Percentiles rank a stretch among this genome's conserved stretches.
phyloP scores from a whole-genome alignment of 2,888 invertebrate genomes.

The Aphrophora alni region DNA sequence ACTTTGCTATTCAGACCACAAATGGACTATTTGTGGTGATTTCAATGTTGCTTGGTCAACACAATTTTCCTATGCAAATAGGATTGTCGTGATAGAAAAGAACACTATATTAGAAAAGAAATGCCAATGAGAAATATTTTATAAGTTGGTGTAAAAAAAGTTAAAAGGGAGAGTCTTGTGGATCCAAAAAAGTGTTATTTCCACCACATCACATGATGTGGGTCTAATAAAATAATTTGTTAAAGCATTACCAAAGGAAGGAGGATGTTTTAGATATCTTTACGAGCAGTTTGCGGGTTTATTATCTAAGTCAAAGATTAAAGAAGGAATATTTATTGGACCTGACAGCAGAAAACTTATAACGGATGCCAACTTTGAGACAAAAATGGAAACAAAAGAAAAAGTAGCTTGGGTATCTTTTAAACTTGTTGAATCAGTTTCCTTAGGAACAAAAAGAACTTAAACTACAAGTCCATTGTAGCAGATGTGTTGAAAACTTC shows the following conservation, averaged over 20 bases:
- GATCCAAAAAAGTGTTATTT: slow-evolving; percentile 42
- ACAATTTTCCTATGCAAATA: slow-evolving; percentile 52
- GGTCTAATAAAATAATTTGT: slow-evolving; percentile 51
- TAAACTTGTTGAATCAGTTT: slow-evolving; percentile 34
- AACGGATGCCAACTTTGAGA: slow-evolving; percentile 44
- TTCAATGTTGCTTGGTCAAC: slow-evolving; percentile 50
- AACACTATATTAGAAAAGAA: slow-evolving; percentile 48
- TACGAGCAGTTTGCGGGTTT: slow-evolving; percentile 39
- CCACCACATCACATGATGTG: slow-evolving; percentile 51
- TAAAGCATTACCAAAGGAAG: slow-evolving; percentile 44
- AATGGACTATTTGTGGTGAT: slow-evolving; percentile 49
- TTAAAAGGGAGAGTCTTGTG: slow-evolving; percentile 27
- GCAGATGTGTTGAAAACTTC: slow-evolving; percentile 38
- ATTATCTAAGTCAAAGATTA: slow-evolving; percentile 45
- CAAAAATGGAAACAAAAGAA: slow-evolving; percentile 43
- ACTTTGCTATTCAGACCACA: slow-evolving; percentile 47
- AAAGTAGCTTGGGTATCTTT: slow-evolving; percentile 45
- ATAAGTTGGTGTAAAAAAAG: slow-evolving; percentile 41
- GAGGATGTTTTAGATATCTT: slow-evolving; percentile 45
- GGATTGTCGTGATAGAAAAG: slow-evolving; percentile 50
- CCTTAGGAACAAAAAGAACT: slow-evolving; percentile 40
- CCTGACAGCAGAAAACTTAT: slow-evolving; percentile 47
- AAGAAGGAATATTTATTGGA: slow-evolving; percentile 47
- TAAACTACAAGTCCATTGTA: slow-evolving; percentile 39
- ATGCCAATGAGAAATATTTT: slow-evolving; percentile 42